These are phyloP conservation scores for Dicentrarchus labrax DNA, from an alignment of 2,113 vertebrate genomes.

Conservation along the genomic window DNA sequence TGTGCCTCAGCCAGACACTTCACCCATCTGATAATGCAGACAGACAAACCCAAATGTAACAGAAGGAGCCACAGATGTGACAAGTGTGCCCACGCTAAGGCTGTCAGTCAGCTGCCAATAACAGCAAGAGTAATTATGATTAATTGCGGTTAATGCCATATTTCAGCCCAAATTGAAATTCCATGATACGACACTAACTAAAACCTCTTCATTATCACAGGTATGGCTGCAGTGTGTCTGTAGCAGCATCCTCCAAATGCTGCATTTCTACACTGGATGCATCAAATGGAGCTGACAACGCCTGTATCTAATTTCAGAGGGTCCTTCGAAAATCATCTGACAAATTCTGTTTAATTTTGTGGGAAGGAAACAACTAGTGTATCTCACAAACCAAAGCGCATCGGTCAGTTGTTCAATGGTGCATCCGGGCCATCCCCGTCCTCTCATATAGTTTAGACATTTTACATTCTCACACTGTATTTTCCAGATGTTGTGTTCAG, in stretches of 20 bases:
- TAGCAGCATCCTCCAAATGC: neutral
- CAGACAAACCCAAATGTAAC: neutral
- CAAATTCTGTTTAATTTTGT: neutral
- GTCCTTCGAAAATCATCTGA: too few species aligned
- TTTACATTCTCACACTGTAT: too few species aligned
- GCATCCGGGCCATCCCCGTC: too few species aligned
- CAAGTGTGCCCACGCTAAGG: neutral
- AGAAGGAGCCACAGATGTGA: constrained; percentile 35
- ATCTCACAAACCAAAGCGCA: neutral
- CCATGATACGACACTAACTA: neutral
- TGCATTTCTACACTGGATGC: neutral
- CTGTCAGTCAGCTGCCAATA: neutral
- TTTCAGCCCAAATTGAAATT: neutral
- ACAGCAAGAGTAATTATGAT: constrained; percentile 16
- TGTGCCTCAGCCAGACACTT: neutral
- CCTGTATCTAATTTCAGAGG: neutral
- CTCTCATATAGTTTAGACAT: too few species aligned
- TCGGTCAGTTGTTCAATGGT: too few species aligned
- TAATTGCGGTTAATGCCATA: neutral
- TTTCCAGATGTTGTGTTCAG: too few species aligned
- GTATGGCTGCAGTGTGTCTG: neutral
- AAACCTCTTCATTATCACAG: neutral
- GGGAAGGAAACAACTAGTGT: neutral
- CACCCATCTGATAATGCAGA: neutral
- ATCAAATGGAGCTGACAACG: neutral